These are phyloP conservation scores for Tragelaphus imberbis DNA, from an alignment of 2,113 vertebrate genomes.

Conservation along the genomic window DNA sequence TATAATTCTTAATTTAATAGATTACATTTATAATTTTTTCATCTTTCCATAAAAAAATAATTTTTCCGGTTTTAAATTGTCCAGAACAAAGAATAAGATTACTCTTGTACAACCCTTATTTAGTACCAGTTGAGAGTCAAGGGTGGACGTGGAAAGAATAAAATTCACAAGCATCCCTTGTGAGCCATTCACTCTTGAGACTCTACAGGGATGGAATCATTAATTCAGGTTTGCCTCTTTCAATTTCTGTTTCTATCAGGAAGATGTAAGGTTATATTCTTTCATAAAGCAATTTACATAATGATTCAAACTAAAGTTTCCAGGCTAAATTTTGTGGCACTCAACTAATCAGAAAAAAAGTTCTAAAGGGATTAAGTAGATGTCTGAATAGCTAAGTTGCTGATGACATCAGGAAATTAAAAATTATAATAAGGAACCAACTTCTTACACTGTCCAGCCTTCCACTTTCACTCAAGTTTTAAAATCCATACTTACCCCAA, in stretches of 20 bases:
- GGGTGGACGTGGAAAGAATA: neutral
- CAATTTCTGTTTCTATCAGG: constrained; percentile 47
- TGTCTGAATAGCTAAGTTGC: constrained; percentile 34
- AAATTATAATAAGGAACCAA: constrained; percentile 50
- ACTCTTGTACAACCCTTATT: neutral
- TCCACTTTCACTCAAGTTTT: neutral
- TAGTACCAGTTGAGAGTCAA: neutral
- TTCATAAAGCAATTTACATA: constrained; percentile 63
- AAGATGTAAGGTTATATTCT: constrained; percentile 56
- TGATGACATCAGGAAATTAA: constrained; percentile 64
- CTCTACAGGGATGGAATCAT: neutral
- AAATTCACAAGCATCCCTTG: neutral
- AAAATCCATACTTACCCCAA: neutral
- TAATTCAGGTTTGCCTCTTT: constrained; percentile 45
- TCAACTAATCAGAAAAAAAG: constrained; percentile 49
- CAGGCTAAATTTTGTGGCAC: constrained; percentile 54
- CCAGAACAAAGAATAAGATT: neutral
- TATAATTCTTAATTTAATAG: neutral
- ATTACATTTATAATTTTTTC: neutral
- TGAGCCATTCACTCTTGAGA: neutral
- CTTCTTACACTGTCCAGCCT: neutral
- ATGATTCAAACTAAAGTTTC: constrained; percentile 58
- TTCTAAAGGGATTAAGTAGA: constrained; percentile 57
- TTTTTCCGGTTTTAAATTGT: neutral
- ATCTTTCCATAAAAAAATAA: neutral